Evolutionary conservation across 2,888 invertebrate genomes (phyloP), one percentile per base, ranked within the genome.

Genomic region (Idaea straminata): DNA sequence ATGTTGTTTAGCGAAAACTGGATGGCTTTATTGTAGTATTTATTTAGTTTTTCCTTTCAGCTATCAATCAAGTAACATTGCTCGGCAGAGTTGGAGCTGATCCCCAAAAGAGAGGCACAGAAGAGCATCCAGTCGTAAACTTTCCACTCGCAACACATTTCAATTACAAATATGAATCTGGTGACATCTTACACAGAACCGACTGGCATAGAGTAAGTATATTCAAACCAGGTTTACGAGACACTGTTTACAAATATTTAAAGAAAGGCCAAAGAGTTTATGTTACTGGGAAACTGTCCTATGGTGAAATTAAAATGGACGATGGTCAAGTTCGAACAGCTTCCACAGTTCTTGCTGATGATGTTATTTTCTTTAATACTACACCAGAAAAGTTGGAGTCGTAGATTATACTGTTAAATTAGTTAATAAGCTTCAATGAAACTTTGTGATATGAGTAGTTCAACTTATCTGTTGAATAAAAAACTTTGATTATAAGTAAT

Each of bases 141-240:
- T 98, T 99, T 87, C 97, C 98, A 0, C 79, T 99, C 64, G 98
- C 98, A 4, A 99, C 98, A 35, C 97, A 98, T 81, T 95, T 95
- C 59, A 97, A 96, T 83, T 98, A 97, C 85, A 96, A 95, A 80
- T 95, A 96, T 87, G 96, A 96, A 77, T 91, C 94, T 82, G 98
- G 97, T 5, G 97, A 97, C 74, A 94, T 96, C 80, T 89, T 96
- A 63, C 97, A 98, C 82, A 95, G 96, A 77, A 98, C 98, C 7
- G 98, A 98, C 75, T 98, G 98, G 98, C 98, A 98, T 86, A 94
- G 97, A 77, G 88, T 98, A 62, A 96, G 96, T 76, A 96, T 98
- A 6, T 98, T 98, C 83, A 97, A 96, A 80, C 98, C 97, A 4
- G 94, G 94, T 64, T 93, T 99, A 2, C 93, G 98, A 58, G 97